phyloP scores from a whole-genome alignment of 2,113 vertebrate genomes.

The Panurus biarmicus region DNA sequence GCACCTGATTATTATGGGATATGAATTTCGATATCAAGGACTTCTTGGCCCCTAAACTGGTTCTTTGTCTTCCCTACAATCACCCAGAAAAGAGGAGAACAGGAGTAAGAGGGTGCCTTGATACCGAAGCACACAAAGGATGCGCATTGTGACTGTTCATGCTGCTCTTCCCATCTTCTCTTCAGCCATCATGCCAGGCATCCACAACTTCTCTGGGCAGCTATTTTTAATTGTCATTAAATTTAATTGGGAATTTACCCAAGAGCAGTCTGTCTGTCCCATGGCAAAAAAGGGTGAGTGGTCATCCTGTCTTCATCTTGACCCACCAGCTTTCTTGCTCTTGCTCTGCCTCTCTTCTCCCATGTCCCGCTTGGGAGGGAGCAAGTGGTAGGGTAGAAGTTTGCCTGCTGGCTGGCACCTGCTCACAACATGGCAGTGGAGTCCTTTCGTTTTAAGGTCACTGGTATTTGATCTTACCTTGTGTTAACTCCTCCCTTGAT shows the following conservation, averaged over 20 bases:
- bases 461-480: too few relatives aligned
- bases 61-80: neutral
- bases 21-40: rapidly evolving
- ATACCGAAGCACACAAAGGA: rapidly evolving
- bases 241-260: neutral
- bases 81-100: neutral
- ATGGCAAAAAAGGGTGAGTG: too few relatives aligned
- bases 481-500: too few relatives aligned
- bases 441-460: too few relatives aligned
- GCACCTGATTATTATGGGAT: neutral
- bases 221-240: neutral
- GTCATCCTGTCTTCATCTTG: neutral
- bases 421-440: too few relatives aligned
- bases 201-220: neutral
- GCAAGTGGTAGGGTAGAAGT: neutral
- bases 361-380: neutral
- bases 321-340: neutral
- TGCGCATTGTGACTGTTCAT: rapidly evolving
- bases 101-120: neutral
- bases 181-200: neutral
- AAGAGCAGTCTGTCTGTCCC: neutral
- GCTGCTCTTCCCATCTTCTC: neutral
- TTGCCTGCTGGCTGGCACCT: neutral
- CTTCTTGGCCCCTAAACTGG: neutral
- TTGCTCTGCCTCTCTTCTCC: neutral